Conservation (phyloP, 2,888 invertebrate species). For the Dendrolimus pini region DNA sequence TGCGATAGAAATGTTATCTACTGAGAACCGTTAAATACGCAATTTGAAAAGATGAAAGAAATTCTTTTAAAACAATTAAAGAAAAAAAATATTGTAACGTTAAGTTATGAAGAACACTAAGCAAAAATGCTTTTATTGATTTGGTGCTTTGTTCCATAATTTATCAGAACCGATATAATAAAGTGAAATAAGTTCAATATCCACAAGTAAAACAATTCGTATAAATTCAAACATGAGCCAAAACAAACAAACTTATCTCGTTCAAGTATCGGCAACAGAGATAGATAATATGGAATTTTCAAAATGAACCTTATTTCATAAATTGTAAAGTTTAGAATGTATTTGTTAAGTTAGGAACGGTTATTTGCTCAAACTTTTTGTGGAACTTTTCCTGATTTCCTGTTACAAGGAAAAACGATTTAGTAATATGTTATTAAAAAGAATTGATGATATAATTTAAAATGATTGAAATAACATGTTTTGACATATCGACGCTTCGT, state of each 20-base stretch:
- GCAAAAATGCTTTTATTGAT: no score
- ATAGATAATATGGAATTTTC: not conserved
- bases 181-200: not conserved
- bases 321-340: not conserved
- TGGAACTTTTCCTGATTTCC: not conserved
- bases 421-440: not conserved
- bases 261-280: conserved; percentile 1
- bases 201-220: conserved; percentile 1
- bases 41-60: no score
- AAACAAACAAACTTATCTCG: conserved; percentile 5
- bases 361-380: not conserved
- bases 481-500: no score
- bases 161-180: no score
- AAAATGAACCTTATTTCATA: not conserved
- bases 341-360: not conserved
- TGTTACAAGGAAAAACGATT: not conserved
- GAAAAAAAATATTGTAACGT: no score
- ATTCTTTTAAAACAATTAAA: no score
- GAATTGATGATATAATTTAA: no score
- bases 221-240: conserved; percentile 1
- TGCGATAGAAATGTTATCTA: no score
- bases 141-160: no score
- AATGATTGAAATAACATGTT: no score
- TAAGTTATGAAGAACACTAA: no score
- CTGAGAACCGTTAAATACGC: no score